A percentile compares a stretch with the other conserved stretches of the same genome.
Conservation (phyloP, 1,140 invertebrate genomes). For the Theocolax elegans region DNA sequence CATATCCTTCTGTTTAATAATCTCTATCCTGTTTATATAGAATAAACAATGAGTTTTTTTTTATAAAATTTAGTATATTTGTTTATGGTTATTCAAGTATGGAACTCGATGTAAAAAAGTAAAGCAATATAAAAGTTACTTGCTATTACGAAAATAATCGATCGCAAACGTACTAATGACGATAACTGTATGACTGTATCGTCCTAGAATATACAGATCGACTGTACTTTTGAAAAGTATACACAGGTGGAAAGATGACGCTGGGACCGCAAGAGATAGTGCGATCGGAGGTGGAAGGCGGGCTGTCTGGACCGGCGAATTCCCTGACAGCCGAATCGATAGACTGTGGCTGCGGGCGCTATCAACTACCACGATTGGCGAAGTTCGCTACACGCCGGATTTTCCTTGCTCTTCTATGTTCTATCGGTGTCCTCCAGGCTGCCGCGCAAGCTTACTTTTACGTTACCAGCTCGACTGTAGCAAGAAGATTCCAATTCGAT, state of each 20-base stretch:
- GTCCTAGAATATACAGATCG: no score
- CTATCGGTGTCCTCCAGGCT: constrained; percentile 69
- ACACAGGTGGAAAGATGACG: constrained; percentile 50
- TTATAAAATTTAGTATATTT: no score
- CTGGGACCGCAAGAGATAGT: constrained; percentile 54
- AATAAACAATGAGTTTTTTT: no score
- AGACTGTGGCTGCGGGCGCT: constrained; percentile 72
- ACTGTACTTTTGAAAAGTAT: no score
- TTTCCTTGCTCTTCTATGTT: constrained; percentile 68
- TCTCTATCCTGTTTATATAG: no score
- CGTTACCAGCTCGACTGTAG: constrained; percentile 68
- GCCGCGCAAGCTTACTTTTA: constrained; percentile 69
- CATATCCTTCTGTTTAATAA: no score
- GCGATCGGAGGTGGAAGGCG: constrained; percentile 60
- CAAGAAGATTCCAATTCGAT: constrained; percentile 66
- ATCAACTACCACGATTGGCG: constrained; percentile 69
- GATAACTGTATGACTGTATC: no score
- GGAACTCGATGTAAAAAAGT: no score
- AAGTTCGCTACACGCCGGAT: constrained; percentile 70
- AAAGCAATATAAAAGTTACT: no score
- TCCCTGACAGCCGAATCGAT: constrained; percentile 65
- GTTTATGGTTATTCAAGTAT: no score
- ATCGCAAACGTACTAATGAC: no score
- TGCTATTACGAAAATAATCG: no score
- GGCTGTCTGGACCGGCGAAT: constrained; percentile 64